Conservation (phyloP, 2,797 vertebrate species). For the Pempheris klunzingeri region DNA sequence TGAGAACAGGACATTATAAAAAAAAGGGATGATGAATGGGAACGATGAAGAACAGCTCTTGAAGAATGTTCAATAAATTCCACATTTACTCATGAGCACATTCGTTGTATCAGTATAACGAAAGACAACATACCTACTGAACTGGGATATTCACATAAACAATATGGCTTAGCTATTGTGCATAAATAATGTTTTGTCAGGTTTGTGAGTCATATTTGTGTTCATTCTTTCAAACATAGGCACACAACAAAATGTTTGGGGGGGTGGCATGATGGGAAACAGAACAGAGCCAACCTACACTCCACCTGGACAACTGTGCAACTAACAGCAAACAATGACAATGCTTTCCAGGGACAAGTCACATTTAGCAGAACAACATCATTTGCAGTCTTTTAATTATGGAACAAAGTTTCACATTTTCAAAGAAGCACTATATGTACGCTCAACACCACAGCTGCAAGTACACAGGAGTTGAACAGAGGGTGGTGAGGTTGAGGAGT, state of each 20-base stretch:
- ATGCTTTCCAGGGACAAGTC: slow-evolving; percentile 51
- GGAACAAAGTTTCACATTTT: slow-evolving; percentile 66
- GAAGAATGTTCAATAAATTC: not conserved
- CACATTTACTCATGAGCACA: not conserved
- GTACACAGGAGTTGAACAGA: slow-evolving; percentile 71
- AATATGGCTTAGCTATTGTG: not conserved
- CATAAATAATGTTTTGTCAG: slow-evolving; percentile 23
- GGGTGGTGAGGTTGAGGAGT: slow-evolving; percentile 61
- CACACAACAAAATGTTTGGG: slow-evolving; percentile 47
- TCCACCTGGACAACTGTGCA: slow-evolving; percentile 61
- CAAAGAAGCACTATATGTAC: slow-evolving; percentile 58
- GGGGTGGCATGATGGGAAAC: slow-evolving; percentile 57
- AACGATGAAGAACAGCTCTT: not conserved
- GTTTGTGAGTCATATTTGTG: slow-evolving; percentile 27
- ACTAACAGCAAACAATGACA: slow-evolving; percentile 60
- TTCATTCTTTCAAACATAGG: slow-evolving; percentile 46
- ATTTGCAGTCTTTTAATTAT: slow-evolving; percentile 59
- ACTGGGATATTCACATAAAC: slow-evolving; percentile 35
- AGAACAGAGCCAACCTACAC: slow-evolving; percentile 55
- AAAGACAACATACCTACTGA: slow-evolving; percentile 43
- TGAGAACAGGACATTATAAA: slow-evolving; percentile 54
- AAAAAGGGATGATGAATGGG: not conserved
- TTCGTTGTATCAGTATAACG: slow-evolving; percentile 10
- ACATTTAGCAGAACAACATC: slow-evolving; percentile 56
- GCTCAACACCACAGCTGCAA: slow-evolving; percentile 68